Base-by-base conservation (phyloP, 1,140 invertebrate genomes). In the Leptinotarsa defecta region DNA sequence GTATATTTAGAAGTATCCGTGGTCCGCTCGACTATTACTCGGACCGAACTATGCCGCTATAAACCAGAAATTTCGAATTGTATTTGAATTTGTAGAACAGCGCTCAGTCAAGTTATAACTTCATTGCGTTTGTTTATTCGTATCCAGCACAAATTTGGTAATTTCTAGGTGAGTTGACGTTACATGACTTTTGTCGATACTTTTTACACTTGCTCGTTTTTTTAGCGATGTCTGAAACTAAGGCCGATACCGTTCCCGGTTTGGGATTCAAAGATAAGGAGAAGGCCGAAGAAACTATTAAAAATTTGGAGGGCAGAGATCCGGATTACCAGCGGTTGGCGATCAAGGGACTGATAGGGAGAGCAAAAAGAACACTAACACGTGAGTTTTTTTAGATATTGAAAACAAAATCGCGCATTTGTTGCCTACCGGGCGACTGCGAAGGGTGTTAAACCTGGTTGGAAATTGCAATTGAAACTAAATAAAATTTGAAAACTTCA, bases 251-350 rank as follows among this genome's bases (percentile, higher is more conserved):
- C 3, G 90, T 91, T 13, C 89, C 89, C 3, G 90, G 90, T 0
- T 82, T 91, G 67, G 90, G 91, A 13, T 91, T 91, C 82, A 91
- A 91, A 82, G 90, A 91, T 81, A 89, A 89, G 80, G 89, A 87
- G 73, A 92, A 92, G 84, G 91, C 91, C 0, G 83, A 88, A 76
- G 91, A 92, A 78, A 91, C 91, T 1, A 82, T 91, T 17, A 86
- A 88, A 77, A 89, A 87, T 82, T 84, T 91, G 72, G 87, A 91
- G 80, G 91, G 90, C 3, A 84, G 91, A 52, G 91, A 91, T 86
- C 90, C 91, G 1, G 90, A 91, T 73, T 91, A 91, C 82, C 90
- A 91, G 83, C 88, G 87, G 78, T 79, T 91, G 70, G 90, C 91
- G 0, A 85, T 91, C 19, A 90, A 90, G 81, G 91, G 91, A 6